Conservation (phyloP, 2,888 invertebrate genomes). For the Cosmorhoe ocellata region DNA sequence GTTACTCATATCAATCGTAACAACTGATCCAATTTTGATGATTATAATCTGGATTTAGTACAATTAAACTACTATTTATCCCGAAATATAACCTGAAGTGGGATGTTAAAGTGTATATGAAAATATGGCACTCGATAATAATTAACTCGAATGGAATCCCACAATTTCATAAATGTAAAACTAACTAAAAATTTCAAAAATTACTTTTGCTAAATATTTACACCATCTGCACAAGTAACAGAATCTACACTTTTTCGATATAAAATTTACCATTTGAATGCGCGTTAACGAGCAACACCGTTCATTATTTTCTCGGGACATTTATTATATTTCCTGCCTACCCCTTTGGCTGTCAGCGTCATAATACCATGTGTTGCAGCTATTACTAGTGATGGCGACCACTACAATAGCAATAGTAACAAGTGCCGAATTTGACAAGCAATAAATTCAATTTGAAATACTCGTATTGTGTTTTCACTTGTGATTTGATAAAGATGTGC, state of each 20-base stretch:
- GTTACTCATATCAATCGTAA: too few relatives aligned
- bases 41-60: too few relatives aligned
- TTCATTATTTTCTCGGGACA: slow-evolving; percentile 48
- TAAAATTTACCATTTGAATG: slow-evolving; percentile 44
- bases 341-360: slow-evolving; percentile 59
- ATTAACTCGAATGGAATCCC: too few relatives aligned
- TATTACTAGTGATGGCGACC: slow-evolving; percentile 64
- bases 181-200: too few relatives aligned
- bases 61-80: too few relatives aligned
- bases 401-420: slow-evolving; percentile 63
- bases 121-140: too few relatives aligned
- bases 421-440: slow-evolving; percentile 76
- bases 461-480: slow-evolving; percentile 61
- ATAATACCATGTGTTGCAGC: slow-evolving; percentile 72
- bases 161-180: too few relatives aligned
- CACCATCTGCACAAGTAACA: slow-evolving; percentile 28
- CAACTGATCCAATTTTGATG: too few relatives aligned
- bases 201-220: slow-evolving; percentile 5
- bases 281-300: slow-evolving; percentile 44
- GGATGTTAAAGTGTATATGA: too few relatives aligned
- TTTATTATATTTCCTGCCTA: slow-evolving; percentile 48
- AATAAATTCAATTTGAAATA: slow-evolving; percentile 73
- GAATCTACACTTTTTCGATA: slow-evolving; percentile 32
- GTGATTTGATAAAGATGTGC: slow-evolving; percentile 57
- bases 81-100: too few relatives aligned